Evolutionary conservation across 2,888 invertebrate species (phyloP), one percentile per base, ranked within the genome.

Genomic region (Brachylomia viminalis): DNA sequence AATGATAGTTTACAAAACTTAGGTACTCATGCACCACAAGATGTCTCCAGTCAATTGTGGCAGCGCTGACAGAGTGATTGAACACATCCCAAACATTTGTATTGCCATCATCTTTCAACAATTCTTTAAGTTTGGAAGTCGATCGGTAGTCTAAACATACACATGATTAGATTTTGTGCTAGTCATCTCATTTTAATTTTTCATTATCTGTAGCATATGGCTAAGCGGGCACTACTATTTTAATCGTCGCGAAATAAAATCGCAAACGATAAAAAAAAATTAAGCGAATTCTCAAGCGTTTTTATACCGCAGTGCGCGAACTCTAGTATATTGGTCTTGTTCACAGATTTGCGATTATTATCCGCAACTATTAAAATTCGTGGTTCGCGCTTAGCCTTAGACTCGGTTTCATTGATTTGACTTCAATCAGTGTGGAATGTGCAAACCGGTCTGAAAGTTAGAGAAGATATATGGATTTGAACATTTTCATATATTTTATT

Each of bases 1-100:
- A 4, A 38, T 27, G 58, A 70, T 54, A 85, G 82, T 77, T 85
- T 85, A 83, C 82, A 77, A 85, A 70, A 70, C 86, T 82, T 77
- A n/a, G n/a, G n/a, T n/a, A 45, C 13, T 66, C 42, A 58, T 69
- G 23, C 30, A 52, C 70, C 38, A 49, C 62, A 70, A 77, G 62
- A 72, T 68, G 30, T 23, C 52, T 47, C 42, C 71, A 38, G 69
- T 72, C 54, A 38, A 33, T 56, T 71, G 67, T 58, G 13, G 30
- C 61, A 33, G 42, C 33, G 64, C 8, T 79, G 79, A 79, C 71
- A 56, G 65, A 58, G 4, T 76, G 83, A 82, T 82, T 72, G 82
- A 82, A 72, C n/a, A 69, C 76, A 82, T 59, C 64, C 52, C 72
- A 76, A 72, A 76, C 65, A 71, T 71, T 66, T 71, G 52, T n/a